A percentile compares a stretch with the other conserved stretches of the same genome.
Evolutionary conservation across 2,113 vertebrate species (phyloP).

Genomic region (Dicrurus megarhynchus): DNA sequence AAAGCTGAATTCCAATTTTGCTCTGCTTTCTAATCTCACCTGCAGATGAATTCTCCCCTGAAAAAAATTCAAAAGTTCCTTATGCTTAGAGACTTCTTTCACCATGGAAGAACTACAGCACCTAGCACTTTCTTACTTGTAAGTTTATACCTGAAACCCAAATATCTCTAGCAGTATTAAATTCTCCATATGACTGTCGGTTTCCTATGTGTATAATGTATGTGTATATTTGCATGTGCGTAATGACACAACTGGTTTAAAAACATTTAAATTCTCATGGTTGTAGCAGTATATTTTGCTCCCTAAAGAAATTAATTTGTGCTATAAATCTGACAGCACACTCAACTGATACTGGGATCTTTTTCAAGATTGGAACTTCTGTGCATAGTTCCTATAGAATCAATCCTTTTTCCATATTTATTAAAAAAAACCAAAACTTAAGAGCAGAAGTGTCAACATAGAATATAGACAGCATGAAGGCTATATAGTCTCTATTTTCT

Average conservation of each 20-base stretch:
- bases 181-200: neutral
- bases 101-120: neutral
- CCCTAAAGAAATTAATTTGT: neutral
- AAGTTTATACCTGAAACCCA: neutral
- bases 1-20: neutral
- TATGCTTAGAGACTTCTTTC: neutral
- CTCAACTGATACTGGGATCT: neutral
- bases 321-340: neutral
- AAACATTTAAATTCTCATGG: neutral
- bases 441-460: neutral
- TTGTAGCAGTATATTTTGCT: neutral
- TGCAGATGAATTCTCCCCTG: neutral
- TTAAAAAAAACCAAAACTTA: neutral
- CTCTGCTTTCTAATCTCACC: neutral
- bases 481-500: neutral
- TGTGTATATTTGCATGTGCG: neutral
- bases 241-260: neutral
- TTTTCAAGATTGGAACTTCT: neutral
- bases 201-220: neutral
- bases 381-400: neutral
- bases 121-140: neutral
- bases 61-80: neutral
- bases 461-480: neutral
- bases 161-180: neutral
- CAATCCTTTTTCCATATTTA: neutral